phyloP scores from a whole-genome alignment of 2,888 invertebrate genomes.

The Allacma fusca region DNA sequence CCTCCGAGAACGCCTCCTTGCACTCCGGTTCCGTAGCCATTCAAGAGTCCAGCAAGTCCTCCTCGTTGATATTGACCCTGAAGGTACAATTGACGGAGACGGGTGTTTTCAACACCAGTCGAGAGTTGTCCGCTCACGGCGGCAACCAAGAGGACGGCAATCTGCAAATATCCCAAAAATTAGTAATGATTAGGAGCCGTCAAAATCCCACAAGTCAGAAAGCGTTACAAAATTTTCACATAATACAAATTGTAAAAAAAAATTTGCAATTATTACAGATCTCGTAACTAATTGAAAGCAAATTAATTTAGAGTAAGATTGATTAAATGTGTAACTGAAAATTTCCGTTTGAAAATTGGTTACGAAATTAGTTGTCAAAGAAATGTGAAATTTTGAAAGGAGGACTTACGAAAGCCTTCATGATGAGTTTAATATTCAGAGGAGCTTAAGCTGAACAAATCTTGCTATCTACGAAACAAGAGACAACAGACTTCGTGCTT shows the following conservation, averaged over 20 bases:
- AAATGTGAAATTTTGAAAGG: neutral
- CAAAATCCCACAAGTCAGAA: no score
- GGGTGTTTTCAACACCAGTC: slow-evolving; percentile 13
- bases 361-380: no score
- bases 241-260: no score
- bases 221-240: no score
- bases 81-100: slow-evolving; percentile 5
- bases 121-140: slow-evolving; percentile 37
- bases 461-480: slow-evolving; percentile 23
- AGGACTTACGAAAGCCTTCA: slow-evolving; percentile 44
- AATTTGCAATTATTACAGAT: no score
- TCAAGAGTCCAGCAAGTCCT: neutral
- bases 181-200: no score
- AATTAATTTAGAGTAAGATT: no score
- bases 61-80: neutral
- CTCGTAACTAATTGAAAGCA: no score
- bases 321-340: no score
- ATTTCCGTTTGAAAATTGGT: no score
- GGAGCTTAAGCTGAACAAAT: neutral
- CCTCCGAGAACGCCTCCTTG: no score
- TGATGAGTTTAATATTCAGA: slow-evolving; percentile 1
- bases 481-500: slow-evolving; percentile 28
- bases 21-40: no score
- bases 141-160: slow-evolving; percentile 39
- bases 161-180: neutral